Base-by-base conservation (phyloP, 2,797 vertebrate species). In the Cynodonichthys magdalenae region DNA sequence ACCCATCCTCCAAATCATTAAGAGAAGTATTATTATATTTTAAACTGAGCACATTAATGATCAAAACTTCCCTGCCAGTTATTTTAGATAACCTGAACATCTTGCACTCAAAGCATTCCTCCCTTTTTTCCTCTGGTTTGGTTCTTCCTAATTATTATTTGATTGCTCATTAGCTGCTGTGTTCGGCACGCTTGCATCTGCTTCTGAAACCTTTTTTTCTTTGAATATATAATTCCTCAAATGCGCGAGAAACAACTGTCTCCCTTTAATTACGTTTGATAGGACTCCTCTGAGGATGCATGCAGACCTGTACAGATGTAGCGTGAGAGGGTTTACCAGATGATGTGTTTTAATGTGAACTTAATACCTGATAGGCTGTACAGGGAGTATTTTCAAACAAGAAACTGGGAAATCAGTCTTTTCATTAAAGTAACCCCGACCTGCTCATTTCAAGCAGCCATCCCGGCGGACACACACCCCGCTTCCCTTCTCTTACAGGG, bases 401-500 rank as follows among this genome's bases (percentile, higher is more conserved):
- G 57, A 53, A 57, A 47, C 51, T 39, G 56, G 52, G 61, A 47
- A 75, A 66, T 77, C 27, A 29, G 49, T 70, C 76, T 82, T 89
- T 88, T 83, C 71, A 86, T 86, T 80, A 85, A 81, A 86, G 42
- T 36, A 48, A 74, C 61, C 59, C 65, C 59, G 59, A 68, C 74
- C 79, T 69, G 53, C 72, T 75, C 61, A 50, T 72, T 80, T 81
- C 66, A 19, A 71, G 76, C 85, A 50, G 71, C 71, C 58, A 81
- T 85, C 84, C 82, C 84, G 47, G 80, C 39, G 75, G 82, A 87
- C 72, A 55, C 80, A 88, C 84, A 83, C 75, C 76, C 89, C 74
- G 80, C 77, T 81, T 81, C 74, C 71, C 77, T 79, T 85, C 94
- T 93, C 93, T 95, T 95, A 94, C 92, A 89, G 94, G 92, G 94